phyloP scores from a whole-genome alignment of 2,888 invertebrate species.

The Ectemnius lituratus region DNA sequence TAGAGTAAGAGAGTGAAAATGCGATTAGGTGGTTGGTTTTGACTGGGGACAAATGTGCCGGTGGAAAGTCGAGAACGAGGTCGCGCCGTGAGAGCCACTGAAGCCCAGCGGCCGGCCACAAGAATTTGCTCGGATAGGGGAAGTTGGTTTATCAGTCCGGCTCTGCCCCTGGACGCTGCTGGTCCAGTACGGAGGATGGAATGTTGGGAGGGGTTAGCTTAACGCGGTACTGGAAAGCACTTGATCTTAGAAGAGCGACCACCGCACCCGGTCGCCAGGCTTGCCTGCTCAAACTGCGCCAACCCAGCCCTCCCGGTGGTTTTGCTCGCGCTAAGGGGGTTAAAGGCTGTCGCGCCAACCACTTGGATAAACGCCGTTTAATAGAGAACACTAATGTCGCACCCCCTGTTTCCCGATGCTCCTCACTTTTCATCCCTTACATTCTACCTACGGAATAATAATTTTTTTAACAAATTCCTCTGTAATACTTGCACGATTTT shows the following conservation, averaged over 20 bases:
- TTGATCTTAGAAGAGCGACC: slow-evolving; percentile 74
- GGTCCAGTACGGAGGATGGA: slow-evolving; percentile 61
- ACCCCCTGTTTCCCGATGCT: slow-evolving; percentile 38
- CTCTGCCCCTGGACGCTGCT: slow-evolving; percentile 59
- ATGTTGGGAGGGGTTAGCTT: slow-evolving; percentile 57
- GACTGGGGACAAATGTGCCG: background rate
- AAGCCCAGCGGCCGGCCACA: slow-evolving; percentile 70
- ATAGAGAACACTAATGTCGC: slow-evolving; percentile 66
- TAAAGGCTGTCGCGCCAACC: slow-evolving; percentile 70
- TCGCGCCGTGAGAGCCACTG: slow-evolving; percentile 60
- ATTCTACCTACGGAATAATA: no score
- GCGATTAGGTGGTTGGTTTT: slow-evolving; percentile 18
- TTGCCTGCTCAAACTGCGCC: slow-evolving; percentile 71
- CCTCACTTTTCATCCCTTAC: background rate
- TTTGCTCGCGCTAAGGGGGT: slow-evolving; percentile 68
- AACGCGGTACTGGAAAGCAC: slow-evolving; percentile 69
- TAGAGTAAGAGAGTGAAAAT: background rate
- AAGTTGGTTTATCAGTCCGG: slow-evolving; percentile 73
- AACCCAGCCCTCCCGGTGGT: slow-evolving; percentile 67
- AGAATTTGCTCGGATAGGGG: slow-evolving; percentile 71
- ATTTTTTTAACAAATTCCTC: no score
- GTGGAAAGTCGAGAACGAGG: slow-evolving; percentile 36
- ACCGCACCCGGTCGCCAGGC: slow-evolving; percentile 65
- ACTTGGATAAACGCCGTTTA: slow-evolving; percentile 72
- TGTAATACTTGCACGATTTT: no score